Evolutionary conservation across 1,140 invertebrate species (phyloP).

Genomic region (Panagrolaimus sp.): DNA sequence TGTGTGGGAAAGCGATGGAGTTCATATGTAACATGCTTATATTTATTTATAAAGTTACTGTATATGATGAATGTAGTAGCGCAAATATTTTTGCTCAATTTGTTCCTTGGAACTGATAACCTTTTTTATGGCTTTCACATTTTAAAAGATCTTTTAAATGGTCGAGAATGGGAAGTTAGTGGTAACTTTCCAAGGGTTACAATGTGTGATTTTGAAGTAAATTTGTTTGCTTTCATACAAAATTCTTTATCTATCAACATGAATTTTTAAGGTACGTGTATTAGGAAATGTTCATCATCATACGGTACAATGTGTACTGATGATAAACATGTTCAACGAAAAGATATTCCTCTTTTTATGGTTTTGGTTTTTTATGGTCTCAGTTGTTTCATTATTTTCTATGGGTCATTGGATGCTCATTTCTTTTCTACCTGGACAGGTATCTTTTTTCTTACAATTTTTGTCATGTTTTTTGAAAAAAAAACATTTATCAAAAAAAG

Average conservation of each 20-base stretch:
- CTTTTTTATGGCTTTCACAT: constrained; percentile 63
- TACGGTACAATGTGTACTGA: constrained; percentile 63
- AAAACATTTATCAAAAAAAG: background rate
- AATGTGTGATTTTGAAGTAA: constrained; percentile 64
- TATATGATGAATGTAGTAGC: constrained; percentile 64
- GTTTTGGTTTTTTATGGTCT: constrained; percentile 65
- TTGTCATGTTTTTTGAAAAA: background rate
- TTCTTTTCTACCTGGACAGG: constrained; percentile 59
- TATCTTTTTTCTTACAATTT: constrained; percentile 21
- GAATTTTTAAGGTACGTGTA: constrained; percentile 49
- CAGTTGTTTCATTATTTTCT: constrained; percentile 61
- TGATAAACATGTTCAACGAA: constrained; percentile 65
- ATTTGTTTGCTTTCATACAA: constrained; percentile 51
- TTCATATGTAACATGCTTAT: constrained; percentile 63
- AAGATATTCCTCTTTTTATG: constrained; percentile 65
- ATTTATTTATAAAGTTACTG: constrained; percentile 63
- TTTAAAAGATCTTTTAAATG: constrained; percentile 62
- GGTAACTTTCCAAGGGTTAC: constrained; percentile 64
- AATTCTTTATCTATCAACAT: background rate
- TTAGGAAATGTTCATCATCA: constrained; percentile 61
- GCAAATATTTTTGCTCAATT: constrained; percentile 64
- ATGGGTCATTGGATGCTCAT: constrained; percentile 59
- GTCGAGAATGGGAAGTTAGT: constrained; percentile 61
- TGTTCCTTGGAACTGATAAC: constrained; percentile 63
- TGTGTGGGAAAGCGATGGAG: constrained; percentile 62